Conservation (phyloP, 2,888 invertebrate genomes). For the Oscheius onirici region DNA sequence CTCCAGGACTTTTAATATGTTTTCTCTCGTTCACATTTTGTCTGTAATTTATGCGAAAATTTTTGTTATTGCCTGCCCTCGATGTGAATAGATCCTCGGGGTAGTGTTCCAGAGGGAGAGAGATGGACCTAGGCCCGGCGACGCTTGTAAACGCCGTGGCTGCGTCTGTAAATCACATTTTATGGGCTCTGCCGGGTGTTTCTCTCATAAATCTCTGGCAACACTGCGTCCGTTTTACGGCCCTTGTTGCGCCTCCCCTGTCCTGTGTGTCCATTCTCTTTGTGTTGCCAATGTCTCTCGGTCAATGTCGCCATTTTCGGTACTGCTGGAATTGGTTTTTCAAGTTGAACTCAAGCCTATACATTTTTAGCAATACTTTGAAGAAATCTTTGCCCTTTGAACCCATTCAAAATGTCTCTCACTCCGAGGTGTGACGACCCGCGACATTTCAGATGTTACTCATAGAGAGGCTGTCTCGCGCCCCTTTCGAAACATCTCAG, state of each 20-base stretch:
- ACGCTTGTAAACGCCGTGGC: slow-evolving; percentile 28
- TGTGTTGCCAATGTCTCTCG: background rate
- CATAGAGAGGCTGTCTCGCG: no score
- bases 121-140: background rate
- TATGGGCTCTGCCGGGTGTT: slow-evolving; percentile 32
- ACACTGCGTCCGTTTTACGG: slow-evolving; percentile 20
- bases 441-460: no score
- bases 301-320: background rate
- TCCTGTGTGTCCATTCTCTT: background rate
- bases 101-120: slow-evolving; percentile 13
- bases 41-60: no score
- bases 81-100: background rate
- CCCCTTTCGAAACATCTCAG: no score
- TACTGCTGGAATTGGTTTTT: no score
- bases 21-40: no score
- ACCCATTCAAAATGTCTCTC: no score
- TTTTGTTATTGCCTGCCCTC: background rate
- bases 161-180: slow-evolving; percentile 31
- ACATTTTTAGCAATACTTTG: no score
- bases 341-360: no score
- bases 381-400: no score
- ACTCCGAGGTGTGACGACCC: no score
- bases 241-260: slow-evolving; percentile 9
- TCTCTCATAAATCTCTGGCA: slow-evolving; percentile 32
- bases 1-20: slow-evolving; percentile 49